These are phyloP conservation scores for Lepus americanus DNA, from an alignment of 2,113 vertebrate species.

Conservation along the genomic window DNA sequence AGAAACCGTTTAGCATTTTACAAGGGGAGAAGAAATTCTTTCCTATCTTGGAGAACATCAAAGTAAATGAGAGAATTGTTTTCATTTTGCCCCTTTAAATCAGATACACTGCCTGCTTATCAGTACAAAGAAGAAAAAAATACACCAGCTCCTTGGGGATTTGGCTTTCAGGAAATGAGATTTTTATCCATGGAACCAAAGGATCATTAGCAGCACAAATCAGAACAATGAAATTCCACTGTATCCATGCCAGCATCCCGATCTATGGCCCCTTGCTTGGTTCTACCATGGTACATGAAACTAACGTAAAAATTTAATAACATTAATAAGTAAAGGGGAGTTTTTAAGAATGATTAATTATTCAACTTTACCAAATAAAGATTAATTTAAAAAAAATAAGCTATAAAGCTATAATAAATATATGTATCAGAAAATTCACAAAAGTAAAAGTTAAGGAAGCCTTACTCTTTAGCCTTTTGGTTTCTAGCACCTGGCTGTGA, in stretches of 20 bases:
- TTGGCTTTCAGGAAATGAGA: conserved; percentile 75
- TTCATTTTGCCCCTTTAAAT: conserved; percentile 74
- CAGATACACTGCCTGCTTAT: conserved; percentile 67
- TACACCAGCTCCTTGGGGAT: conserved; percentile 49
- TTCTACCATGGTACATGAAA: background rate
- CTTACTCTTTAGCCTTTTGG: background rate
- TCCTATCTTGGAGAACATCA: conserved; percentile 68
- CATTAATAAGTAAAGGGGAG: background rate
- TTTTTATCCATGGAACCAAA: conserved; percentile 75
- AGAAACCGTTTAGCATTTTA: conserved; percentile 57
- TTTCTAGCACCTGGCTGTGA: background rate
- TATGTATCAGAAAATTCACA: background rate
- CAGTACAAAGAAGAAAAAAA: conserved; percentile 59
- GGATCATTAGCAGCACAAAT: conserved; percentile 56
- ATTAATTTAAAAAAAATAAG: background rate
- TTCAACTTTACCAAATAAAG: background rate
- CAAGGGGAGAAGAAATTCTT: conserved; percentile 42
- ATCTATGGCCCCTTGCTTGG: background rate
- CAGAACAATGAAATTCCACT: conserved; percentile 78
- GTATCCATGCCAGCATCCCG: conserved; percentile 52
- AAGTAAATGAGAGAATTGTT: conserved; percentile 70
- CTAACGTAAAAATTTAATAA: conserved; percentile 8
- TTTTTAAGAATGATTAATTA: background rate
- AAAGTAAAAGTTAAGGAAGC: background rate
- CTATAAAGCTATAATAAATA: background rate